Conservation (phyloP, 1,140 invertebrate genomes). For the Papilio aristodemus region DNA sequence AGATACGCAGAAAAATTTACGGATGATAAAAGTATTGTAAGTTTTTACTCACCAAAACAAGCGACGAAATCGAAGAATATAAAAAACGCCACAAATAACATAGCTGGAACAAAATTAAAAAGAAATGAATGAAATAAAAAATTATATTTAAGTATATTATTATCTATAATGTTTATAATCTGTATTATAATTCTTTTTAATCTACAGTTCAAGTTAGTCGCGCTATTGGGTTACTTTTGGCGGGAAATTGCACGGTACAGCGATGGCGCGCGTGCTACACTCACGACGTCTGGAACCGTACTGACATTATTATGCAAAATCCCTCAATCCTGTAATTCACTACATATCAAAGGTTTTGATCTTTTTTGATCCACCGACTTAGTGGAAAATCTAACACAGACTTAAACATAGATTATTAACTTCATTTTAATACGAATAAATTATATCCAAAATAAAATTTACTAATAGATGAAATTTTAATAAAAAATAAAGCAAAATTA, state of each 20-base stretch:
- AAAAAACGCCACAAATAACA: slow-evolving; percentile 53
- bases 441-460: no score
- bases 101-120: slow-evolving; percentile 66
- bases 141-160: not conserved
- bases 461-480: no score
- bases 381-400: no score
- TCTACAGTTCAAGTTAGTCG: slow-evolving; percentile 26
- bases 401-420: no score
- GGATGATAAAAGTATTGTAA: no score
- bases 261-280: slow-evolving; percentile 43
- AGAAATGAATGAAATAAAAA: slow-evolving; percentile 34
- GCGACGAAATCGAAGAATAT: slow-evolving; percentile 46
- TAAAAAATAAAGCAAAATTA: no score
- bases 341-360: no score
- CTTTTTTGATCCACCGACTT: no score
- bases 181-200: not conserved
- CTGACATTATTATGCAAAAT: not conserved
- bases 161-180: not conserved
- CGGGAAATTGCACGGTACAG: slow-evolving; percentile 47
- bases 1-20: no score
- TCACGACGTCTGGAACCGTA: slow-evolving; percentile 34
- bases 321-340: not conserved
- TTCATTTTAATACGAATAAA: no score
- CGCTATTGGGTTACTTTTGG: slow-evolving; percentile 64
- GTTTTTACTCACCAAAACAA: slow-evolving; percentile 64